These are phyloP conservation scores for Pipistrellus nathusii DNA, from an alignment of 2,797 vertebrate genomes.

Conservation along the genomic window DNA sequence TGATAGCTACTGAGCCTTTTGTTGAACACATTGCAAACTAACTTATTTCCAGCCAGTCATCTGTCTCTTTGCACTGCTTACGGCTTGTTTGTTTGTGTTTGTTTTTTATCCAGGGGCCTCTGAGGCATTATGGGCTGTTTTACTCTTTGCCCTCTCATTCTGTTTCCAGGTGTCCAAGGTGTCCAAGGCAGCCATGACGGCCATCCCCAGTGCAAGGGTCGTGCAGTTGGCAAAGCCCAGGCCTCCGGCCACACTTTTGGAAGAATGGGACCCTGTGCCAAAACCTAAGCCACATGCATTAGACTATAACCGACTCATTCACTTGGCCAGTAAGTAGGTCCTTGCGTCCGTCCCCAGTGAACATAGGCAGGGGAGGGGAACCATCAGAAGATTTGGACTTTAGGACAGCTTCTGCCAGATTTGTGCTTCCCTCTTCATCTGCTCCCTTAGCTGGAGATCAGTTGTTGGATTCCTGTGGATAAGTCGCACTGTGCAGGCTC, in stretches of 20 bases:
- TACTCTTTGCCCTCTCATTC: background rate
- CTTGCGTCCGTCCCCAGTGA: too few species aligned
- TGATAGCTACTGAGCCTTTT: background rate
- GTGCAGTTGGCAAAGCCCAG: constrained; percentile 75
- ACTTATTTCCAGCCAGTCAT: background rate
- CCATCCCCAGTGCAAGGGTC: constrained; percentile 62
- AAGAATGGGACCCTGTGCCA: constrained; percentile 72
- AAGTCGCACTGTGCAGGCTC: fast-evolving
- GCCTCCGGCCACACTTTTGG: background rate
- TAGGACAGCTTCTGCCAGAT: background rate
- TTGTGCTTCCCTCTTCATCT: too few species aligned
- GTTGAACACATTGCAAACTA: background rate
- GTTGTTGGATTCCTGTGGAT: background rate
- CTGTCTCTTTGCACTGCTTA: background rate
- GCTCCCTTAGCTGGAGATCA: too few species aligned
- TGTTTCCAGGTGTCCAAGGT: constrained; percentile 73
- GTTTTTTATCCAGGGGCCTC: background rate
- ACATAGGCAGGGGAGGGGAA: background rate
- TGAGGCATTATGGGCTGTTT: fast-evolving
- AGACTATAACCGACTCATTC: constrained; percentile 69
- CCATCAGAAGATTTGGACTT: background rate
- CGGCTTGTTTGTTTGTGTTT: background rate
- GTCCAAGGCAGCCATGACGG: constrained; percentile 72
- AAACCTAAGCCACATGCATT: constrained; percentile 53
- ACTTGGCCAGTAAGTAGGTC: constrained; percentile 73